Percentiles rank a stretch among this genome's conserved stretches.
These are phyloP conservation scores for Acrossocheilus wenchowensis DNA, from an alignment of 2,797 vertebrate species.

Conservation along the genomic window DNA sequence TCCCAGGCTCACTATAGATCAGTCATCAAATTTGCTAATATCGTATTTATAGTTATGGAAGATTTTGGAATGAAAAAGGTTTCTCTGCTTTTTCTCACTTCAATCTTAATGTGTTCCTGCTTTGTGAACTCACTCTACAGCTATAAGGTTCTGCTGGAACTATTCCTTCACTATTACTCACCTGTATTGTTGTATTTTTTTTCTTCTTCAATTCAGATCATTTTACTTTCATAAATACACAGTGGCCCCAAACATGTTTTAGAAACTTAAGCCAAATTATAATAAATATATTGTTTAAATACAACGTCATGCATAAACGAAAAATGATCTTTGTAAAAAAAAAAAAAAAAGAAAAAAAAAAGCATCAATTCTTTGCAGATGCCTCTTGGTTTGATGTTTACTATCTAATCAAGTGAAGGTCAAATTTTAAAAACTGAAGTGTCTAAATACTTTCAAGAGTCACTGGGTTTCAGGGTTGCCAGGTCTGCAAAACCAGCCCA, in stretches of 20 bases:
- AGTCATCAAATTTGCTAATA: slow-evolving; percentile 79
- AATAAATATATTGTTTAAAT: background rate
- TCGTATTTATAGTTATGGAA: slow-evolving; percentile 81
- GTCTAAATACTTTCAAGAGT: background rate
- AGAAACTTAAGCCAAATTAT: background rate
- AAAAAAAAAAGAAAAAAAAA: background rate
- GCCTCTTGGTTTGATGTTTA: background rate
- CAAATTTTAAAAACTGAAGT: background rate
- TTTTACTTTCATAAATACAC: slow-evolving; percentile 15
- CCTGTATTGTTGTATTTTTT: background rate
- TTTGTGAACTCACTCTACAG: slow-evolving; percentile 4
- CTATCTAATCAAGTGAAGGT: background rate
- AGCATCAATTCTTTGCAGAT: background rate
- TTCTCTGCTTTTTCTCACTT: slow-evolving; percentile 12
- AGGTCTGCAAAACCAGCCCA: background rate
- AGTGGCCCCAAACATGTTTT: background rate
- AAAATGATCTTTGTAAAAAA: background rate
- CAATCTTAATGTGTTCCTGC: background rate
- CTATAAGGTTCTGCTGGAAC: background rate
- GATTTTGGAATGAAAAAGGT: slow-evolving; percentile 56
- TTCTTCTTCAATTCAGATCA: background rate
- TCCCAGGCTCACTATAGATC: slow-evolving; percentile 75
- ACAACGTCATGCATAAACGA: background rate
- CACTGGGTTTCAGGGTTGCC: background rate
- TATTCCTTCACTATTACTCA: slow-evolving; percentile 11